These are phyloP conservation scores for Theocolax elegans DNA, from an alignment of 1,140 invertebrate genomes.

Conservation along the genomic window DNA sequence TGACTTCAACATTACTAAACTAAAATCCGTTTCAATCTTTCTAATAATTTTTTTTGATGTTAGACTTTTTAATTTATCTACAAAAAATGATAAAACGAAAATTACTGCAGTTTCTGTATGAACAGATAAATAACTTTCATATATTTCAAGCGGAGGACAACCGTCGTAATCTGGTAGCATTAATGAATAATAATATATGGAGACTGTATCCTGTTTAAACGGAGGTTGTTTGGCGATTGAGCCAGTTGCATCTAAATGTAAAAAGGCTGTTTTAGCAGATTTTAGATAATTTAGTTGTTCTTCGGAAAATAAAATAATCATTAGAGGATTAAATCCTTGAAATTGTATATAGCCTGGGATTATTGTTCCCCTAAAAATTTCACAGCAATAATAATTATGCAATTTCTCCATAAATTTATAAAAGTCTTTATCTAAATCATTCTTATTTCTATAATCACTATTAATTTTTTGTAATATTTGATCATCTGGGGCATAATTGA, in stretches of 20 bases:
- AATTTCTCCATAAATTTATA: neutral
- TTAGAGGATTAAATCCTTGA: neutral
- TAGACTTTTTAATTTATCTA: neutral
- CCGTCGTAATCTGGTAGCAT: neutral
- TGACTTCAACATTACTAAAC: slow-evolving; percentile 3
- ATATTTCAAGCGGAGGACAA: neutral
- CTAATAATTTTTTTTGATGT: neutral
- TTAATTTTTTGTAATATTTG: too few species aligned
- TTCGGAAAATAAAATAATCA: neutral
- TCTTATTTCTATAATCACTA: too few species aligned
- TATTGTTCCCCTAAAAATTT: neutral
- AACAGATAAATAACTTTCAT: neutral
- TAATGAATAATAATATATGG: neutral
- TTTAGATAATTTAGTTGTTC: neutral
- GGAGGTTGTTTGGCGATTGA: neutral
- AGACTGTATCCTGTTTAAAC: neutral
- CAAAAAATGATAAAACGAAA: neutral
- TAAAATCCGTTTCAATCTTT: slow-evolving; percentile 22
- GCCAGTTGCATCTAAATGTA: slow-evolving; percentile 21
- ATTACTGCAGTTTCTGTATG: neutral
- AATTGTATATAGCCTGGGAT: neutral
- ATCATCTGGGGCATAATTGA: too few species aligned
- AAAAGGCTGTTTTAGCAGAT: neutral
- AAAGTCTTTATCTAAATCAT: too few species aligned
- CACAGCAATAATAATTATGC: neutral